Evolutionary conservation across 2,113 vertebrate species (phyloP).

Genomic region (Oceanites oceanicus): DNA sequence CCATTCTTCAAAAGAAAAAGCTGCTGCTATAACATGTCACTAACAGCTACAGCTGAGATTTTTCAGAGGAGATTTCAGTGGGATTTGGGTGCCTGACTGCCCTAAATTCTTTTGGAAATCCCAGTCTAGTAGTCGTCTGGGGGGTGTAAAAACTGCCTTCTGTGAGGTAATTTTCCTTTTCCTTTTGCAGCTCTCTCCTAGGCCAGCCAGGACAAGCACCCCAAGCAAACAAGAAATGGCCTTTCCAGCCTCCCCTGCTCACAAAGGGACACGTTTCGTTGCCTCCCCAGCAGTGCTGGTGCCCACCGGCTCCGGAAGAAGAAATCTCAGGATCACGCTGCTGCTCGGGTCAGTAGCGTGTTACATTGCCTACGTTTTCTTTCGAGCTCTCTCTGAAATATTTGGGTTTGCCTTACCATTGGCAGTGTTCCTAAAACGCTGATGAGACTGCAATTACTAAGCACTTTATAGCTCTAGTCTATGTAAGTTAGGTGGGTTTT

Average conservation of each 20-base stretch:
- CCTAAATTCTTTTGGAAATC: background rate
- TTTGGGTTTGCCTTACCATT: background rate
- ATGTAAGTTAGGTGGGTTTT: background rate
- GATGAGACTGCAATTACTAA: background rate
- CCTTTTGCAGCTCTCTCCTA: background rate
- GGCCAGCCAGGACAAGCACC: background rate
- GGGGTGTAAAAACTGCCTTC: background rate
- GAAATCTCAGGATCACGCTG: rapidly evolving
- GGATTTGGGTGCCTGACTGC: background rate
- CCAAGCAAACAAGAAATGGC: background rate
- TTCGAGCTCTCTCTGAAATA: background rate
- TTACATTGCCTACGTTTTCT: background rate
- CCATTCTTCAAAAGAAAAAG: background rate
- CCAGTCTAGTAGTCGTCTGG: background rate
- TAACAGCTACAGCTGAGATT: background rate
- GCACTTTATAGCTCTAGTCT: background rate
- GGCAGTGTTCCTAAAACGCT: background rate
- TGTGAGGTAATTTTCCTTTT: background rate
- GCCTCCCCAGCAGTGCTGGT: background rate
- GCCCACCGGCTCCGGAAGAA: background rate
- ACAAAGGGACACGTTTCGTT: background rate
- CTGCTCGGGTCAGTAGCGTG: background rate
- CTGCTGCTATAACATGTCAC: background rate
- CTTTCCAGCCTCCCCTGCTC: background rate
- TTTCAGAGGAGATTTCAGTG: background rate